Evolutionary conservation across 2,797 vertebrate species (phyloP), one percentile per base, ranked within the genome.

Genomic region (Staurois parvus): DNA sequence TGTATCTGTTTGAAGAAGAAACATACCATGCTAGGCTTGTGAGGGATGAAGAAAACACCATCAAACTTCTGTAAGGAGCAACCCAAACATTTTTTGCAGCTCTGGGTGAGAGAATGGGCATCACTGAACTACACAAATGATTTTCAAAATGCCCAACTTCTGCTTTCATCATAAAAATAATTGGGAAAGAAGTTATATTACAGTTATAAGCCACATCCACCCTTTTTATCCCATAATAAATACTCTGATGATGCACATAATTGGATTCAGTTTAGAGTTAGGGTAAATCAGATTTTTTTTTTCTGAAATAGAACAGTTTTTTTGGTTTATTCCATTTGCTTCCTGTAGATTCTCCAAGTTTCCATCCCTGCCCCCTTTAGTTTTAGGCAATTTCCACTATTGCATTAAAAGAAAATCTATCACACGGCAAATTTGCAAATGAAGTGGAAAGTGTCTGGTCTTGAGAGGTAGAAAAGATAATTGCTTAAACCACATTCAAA

Each of bases 161-260:
- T 37, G 45, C 17, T 8, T 68, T 62, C 48, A 72, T 19, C 24
- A 48, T 59, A 26, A 34, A n/a, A 19, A n/a, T 32, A 29, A 29
- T 52, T 32, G 66, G 67, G 32, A 68, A 30, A 37, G 15, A 6
- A 48, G 21, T 79, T 79, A 30, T 70, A 81, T 81, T 72, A 80
- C 78, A 81, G 79, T 70, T 81, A 81, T 59, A 70, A 81, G 79
- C 68, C 68, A 81, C 68, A 72, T 59, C 24, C 79, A 81, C 79
- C 79, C 79, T 72, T 72, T 40, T 81, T 81, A 28, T 56, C 52
- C 45, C 24, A 59, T 64, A 26, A 10, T n/a, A 64, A n/a, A 26
- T 64, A 21, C 21, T 64, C 59, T 64, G 59, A 64, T 64, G n/a
- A 52, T 52, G 17, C 48, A 52, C 48, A 52, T 17, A 45, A 45